These are phyloP conservation scores for Hypanus sabinus DNA, from an alignment of 2,113 vertebrate genomes.

Conservation along the genomic window DNA sequence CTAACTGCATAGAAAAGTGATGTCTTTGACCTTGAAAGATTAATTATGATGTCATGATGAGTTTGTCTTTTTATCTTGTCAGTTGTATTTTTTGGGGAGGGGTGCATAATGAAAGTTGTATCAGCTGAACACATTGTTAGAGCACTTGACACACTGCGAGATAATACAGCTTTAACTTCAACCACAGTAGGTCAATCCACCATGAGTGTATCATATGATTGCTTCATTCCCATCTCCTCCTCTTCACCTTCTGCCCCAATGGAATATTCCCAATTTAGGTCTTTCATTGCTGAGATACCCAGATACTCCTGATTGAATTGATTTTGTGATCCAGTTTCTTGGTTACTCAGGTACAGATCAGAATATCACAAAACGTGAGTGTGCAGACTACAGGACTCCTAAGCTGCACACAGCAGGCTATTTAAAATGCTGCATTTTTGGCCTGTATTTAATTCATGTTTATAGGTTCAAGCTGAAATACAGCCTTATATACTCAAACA, in stretches of 20 bases:
- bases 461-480: not conserved
- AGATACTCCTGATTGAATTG: conserved; percentile 3
- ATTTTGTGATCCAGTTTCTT: conserved; percentile 29
- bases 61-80: conserved; percentile 34
- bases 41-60: conserved; percentile 31
- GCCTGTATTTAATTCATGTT: not conserved
- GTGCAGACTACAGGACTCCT: not conserved
- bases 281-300: not conserved
- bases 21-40: conserved; percentile 36
- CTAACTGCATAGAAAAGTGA: conserved; percentile 29
- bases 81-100: conserved; percentile 22
- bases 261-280: conserved; percentile 11
- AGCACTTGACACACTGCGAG: not conserved
- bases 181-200: not conserved
- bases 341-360: not conserved
- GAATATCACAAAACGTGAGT: not conserved
- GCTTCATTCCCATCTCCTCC: not conserved
- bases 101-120: conserved; percentile 1
- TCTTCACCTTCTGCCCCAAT: not conserved
- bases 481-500: not conserved
- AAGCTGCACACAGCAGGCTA: not conserved
- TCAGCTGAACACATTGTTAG: conserved; percentile 25
- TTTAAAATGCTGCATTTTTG: not conserved
- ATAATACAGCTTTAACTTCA: conserved; percentile 12
- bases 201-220: not conserved